Conservation (phyloP, 2,113 vertebrate genomes). For the Genyomyrus donnyi region DNA sequence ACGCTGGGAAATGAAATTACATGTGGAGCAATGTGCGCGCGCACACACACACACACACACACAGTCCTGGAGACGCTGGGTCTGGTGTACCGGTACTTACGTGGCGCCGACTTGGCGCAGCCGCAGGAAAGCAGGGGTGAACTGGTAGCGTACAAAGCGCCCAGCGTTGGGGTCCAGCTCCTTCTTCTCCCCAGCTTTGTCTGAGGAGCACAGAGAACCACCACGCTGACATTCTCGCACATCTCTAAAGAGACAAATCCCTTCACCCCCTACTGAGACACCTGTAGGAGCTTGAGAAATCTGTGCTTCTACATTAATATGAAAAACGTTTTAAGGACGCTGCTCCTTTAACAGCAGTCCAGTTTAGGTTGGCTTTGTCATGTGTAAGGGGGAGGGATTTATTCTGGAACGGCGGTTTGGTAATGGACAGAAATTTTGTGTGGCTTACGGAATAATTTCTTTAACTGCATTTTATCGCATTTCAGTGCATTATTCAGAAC, state of each 20-base stretch:
- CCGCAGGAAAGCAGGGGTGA: constrained; percentile 88
- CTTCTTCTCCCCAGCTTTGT: constrained; percentile 72
- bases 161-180: constrained; percentile 86
- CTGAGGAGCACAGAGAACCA: constrained; percentile 22
- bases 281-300: neutral
- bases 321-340: neutral
- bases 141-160: constrained; percentile 91
- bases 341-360: neutral
- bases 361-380: neutral
- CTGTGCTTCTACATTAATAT: neutral
- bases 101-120: constrained; percentile 94
- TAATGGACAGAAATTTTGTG: neutral
- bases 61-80: neutral
- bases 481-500: neutral
- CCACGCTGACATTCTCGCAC: neutral
- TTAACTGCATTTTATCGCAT: neutral
- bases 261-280: neutral
- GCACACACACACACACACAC: constrained; percentile 6
- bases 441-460: neutral
- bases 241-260: neutral
- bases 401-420: neutral
- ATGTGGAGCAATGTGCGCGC: neutral
- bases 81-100: constrained; percentile 63
- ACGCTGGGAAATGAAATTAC: neutral
- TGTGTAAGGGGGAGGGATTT: neutral